Conservation (phyloP, 2,888 invertebrate species). For the Carpatolechia fugitivella region DNA sequence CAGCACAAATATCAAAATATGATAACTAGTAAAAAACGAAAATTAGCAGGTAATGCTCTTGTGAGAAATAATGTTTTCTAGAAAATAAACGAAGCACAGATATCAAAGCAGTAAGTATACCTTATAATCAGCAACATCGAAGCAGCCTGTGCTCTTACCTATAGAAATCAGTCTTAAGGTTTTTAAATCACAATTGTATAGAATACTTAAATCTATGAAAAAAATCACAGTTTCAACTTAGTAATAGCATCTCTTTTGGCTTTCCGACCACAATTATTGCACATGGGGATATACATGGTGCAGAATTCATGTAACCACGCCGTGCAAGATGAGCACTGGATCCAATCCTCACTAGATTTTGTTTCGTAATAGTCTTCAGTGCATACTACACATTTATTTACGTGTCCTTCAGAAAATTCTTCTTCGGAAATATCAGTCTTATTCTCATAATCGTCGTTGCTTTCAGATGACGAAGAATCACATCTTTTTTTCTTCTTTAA, state of each 20-base stretch:
- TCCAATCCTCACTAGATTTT: conserved; percentile 7
- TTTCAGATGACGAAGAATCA: neutral
- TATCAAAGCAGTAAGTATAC: too few relatives aligned
- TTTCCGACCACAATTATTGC: conserved; percentile 5
- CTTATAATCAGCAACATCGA: too few relatives aligned
- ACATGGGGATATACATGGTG: conserved; percentile 6
- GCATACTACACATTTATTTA: conserved; percentile 3
- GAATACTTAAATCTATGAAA: too few relatives aligned
- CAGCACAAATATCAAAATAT: too few relatives aligned
- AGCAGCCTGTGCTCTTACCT: too few relatives aligned
- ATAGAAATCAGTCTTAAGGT: too few relatives aligned
- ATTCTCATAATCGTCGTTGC: neutral
- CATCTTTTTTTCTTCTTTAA: neutral
- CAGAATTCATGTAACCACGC: conserved; percentile 10
- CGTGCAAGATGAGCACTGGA: conserved; percentile 1
- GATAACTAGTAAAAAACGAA: too few relatives aligned
- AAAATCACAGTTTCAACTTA: neutral
- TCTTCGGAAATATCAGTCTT: neutral
- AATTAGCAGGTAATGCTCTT: too few relatives aligned
- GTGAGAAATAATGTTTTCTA: too few relatives aligned
- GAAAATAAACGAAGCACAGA: too few relatives aligned
- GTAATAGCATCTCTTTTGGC: conserved; percentile 14
- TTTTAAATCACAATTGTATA: too few relatives aligned
- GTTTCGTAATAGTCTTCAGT: conserved; percentile 7
- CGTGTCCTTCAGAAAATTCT: conserved; percentile 2